Conservation (phyloP, 2,797 vertebrate genomes). For the Eurystomus glaucurus region DNA sequence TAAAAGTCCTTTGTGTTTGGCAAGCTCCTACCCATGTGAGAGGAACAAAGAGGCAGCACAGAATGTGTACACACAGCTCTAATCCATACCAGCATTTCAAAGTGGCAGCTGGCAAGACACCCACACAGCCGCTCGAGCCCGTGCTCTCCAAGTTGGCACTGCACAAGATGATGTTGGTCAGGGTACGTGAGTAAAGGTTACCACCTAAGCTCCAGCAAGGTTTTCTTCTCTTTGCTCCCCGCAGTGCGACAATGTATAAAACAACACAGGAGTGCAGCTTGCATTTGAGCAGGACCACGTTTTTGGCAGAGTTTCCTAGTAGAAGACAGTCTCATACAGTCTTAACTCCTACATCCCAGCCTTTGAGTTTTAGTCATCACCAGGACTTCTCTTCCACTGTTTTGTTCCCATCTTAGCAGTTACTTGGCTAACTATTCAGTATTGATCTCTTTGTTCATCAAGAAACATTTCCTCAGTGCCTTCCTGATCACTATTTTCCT, state of each 20-base stretch:
- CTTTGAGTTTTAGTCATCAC: conserved; percentile 53
- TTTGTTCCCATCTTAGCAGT: conserved; percentile 26
- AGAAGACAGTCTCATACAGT: conserved; percentile 51
- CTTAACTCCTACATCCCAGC: conserved; percentile 60
- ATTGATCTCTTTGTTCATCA: background rate
- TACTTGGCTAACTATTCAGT: background rate
- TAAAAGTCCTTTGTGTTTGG: conserved; percentile 62
- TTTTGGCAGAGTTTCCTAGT: conserved; percentile 20
- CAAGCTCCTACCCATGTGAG: conserved; percentile 57
- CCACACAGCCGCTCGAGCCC: conserved; percentile 42
- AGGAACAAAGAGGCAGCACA: conserved; percentile 61
- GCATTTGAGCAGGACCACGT: background rate
- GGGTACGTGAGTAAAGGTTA: background rate
- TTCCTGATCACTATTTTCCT: background rate
- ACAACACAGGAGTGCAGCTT: background rate
- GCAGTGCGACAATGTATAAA: background rate
- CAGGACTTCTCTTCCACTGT: background rate
- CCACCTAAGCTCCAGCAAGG: background rate
- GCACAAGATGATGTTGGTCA: background rate
- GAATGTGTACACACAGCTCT: conserved; percentile 56
- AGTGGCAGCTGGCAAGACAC: conserved; percentile 62
- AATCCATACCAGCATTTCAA: conserved; percentile 57
- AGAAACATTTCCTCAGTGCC: background rate
- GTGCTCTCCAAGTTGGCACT: background rate
- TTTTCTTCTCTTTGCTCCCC: background rate